These are phyloP conservation scores for Diabrotica balteata DNA, from an alignment of 2,888 invertebrate genomes.

Conservation along the genomic window DNA sequence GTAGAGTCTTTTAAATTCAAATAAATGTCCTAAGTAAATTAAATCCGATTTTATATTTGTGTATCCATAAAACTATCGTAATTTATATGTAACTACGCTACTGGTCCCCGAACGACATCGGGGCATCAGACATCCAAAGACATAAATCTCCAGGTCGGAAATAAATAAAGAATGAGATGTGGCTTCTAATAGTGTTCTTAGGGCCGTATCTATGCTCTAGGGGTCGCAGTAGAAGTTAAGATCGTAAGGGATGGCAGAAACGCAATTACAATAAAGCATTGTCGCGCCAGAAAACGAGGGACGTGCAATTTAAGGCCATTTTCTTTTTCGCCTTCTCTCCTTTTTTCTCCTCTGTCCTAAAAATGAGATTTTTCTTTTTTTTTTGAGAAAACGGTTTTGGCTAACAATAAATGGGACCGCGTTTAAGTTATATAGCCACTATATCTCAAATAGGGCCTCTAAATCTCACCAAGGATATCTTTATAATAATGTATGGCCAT, in stretches of 20 bases:
- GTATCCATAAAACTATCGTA: slow-evolving; percentile 9
- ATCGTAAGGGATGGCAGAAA: slow-evolving; percentile 53
- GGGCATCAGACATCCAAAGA: slow-evolving; percentile 32
- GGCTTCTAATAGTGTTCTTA: slow-evolving; percentile 56
- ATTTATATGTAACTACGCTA: slow-evolving; percentile 7
- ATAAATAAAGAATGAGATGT: slow-evolving; percentile 56
- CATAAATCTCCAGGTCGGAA: slow-evolving; percentile 46
- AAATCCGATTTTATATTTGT: neutral
- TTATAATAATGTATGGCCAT: slow-evolving; percentile 7
- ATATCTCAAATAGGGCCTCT: neutral
- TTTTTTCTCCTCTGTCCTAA: slow-evolving; percentile 12
- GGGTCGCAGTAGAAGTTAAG: slow-evolving; percentile 51
- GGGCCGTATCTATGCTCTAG: slow-evolving; percentile 53
- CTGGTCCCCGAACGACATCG: slow-evolving; percentile 9
- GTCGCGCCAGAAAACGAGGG: slow-evolving; percentile 49
- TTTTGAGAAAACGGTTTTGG: slow-evolving; percentile 11
- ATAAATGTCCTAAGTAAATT: too few species aligned
- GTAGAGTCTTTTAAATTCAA: too few species aligned
- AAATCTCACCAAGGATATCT: slow-evolving; percentile 3
- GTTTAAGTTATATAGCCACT: slow-evolving; percentile 11
- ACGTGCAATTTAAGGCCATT: slow-evolving; percentile 56
- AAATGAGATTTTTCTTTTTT: slow-evolving; percentile 19
- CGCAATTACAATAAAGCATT: slow-evolving; percentile 58
- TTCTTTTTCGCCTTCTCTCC: slow-evolving; percentile 25
- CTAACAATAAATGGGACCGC: slow-evolving; percentile 9